Evolutionary conservation across 2,888 invertebrate genomes (phyloP), one percentile per base, ranked within the genome.

Genomic region (Adela reaumurella): DNA sequence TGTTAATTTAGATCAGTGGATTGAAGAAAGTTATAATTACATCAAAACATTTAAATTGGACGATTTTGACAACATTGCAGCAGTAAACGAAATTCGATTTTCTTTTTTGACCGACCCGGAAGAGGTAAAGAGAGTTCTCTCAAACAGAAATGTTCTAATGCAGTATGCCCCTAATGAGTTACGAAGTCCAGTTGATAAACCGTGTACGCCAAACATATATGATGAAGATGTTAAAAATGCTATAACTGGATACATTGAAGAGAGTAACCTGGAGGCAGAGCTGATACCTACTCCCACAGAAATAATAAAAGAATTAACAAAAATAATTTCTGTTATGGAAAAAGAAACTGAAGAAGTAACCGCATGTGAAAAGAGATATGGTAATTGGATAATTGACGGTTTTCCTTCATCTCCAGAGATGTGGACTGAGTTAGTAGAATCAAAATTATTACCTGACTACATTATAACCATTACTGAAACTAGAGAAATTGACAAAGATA

Each of bases 371-470:
- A 52, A 61, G 45, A 55, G 51, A 24, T 76, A 74, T 59, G 78
- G 81, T 17, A 83, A 82, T 55, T 87, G 82, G 74, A 77, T 87
- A 52, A 65, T 87, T 48, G 86, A 86, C 58, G 84, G 79, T 1
- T 79, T 85, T 62, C 73, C 81, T 19, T 60, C 76, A 18, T 70
- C 83, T 54, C 52, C 70, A 14, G 73, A 80, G 52, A 66, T 76
- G 57, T 79, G 86, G 72, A 61, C 60, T 45, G 62, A 63, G 50
- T 59, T 87, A 11, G 56, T 53, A 6, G 67, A 71, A 24, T 62
- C 68, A 3, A 71, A 78, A 52, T 61, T 74, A 48, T 55, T 73
- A 17, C 82, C 85, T 18, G 82, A 86, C 59, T 76, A 84, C 54
- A 70, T 83, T 1, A 65, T 86, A 55, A 62, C 79, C 35, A 59